phyloP scores from a whole-genome alignment of 2,888 invertebrate species.

The Phytoseiulus persimilis region DNA sequence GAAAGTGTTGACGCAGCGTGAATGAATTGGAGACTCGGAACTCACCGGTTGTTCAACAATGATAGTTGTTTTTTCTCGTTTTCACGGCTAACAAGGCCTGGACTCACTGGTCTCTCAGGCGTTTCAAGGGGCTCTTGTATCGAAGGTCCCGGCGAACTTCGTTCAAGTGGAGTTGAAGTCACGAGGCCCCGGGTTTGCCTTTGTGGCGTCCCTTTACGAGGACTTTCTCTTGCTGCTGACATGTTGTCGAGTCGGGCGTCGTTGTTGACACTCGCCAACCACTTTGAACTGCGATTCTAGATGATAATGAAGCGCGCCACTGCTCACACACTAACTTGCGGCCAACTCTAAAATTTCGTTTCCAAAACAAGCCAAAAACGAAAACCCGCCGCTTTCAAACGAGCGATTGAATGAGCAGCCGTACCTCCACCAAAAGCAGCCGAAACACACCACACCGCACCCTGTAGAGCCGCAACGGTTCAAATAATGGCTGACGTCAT shows the following conservation, averaged over 20 bases:
- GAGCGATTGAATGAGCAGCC: background rate
- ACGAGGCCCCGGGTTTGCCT: conserved; percentile 12
- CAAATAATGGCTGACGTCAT: background rate
- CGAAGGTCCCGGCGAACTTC: conserved; percentile 12
- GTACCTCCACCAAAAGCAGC: background rate
- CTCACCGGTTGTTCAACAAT: conserved; percentile 25
- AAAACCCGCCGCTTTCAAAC: background rate
- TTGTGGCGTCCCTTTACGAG: conserved; percentile 29
- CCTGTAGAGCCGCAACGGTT: conserved; percentile 16
- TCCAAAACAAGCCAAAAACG: conserved; percentile 5
- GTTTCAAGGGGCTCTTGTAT: background rate
- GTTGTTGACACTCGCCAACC: background rate
- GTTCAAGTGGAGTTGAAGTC: conserved; percentile 12
- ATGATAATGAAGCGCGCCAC: background rate
- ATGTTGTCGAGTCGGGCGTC: background rate
- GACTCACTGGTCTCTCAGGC: conserved; percentile 32
- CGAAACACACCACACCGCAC: background rate
- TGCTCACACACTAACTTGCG: background rate
- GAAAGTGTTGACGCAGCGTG: background rate
- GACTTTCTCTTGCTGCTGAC: conserved; percentile 19
- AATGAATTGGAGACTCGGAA: background rate
- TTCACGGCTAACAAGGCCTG: background rate
- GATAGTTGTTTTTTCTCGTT: conserved; percentile 34
- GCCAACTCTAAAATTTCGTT: background rate
- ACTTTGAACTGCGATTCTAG: background rate